phyloP scores from a whole-genome alignment of 2,113 vertebrate species.

The Ploceus nigricollis region DNA sequence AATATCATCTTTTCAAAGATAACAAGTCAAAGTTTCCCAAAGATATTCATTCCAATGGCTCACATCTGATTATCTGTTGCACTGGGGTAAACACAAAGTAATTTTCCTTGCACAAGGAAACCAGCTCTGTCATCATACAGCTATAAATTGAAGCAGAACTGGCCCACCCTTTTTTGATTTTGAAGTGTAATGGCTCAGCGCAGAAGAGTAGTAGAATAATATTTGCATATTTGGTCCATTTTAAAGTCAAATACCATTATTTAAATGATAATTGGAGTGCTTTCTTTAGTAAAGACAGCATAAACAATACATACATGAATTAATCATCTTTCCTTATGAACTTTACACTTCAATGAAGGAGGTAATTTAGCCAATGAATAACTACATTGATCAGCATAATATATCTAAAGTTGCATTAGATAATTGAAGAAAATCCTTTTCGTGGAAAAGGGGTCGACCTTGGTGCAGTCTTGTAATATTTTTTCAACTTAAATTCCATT shows the following conservation, averaged over 20 bases:
- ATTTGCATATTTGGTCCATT: conserved; percentile 15
- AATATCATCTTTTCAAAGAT: conserved; percentile 23
- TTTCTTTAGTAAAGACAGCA: conserved; percentile 5
- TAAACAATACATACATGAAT: conserved; percentile 32
- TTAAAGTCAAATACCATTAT: conserved; percentile 24
- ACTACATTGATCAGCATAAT: not conserved
- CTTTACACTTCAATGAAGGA: not conserved
- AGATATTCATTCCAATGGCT: conserved; percentile 9
- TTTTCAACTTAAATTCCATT: not conserved
- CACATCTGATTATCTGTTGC: not conserved
- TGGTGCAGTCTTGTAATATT: not conserved
- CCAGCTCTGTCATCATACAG: not conserved
- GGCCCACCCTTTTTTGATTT: not conserved
- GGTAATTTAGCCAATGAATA: not conserved
- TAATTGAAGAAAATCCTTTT: not conserved
- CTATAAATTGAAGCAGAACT: not conserved
- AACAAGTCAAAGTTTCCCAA: not conserved
- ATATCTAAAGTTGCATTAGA: not conserved
- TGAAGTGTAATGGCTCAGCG: not conserved
- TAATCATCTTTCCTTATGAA: not conserved
- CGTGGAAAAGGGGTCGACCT: not conserved
- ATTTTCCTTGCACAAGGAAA: not conserved
- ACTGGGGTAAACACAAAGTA: not conserved
- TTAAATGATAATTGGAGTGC: conserved; percentile 15
- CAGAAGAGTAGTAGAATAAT: not conserved